phyloP scores from a whole-genome alignment of 1,140 invertebrate species.

The Sitophilus oryzae region DNA sequence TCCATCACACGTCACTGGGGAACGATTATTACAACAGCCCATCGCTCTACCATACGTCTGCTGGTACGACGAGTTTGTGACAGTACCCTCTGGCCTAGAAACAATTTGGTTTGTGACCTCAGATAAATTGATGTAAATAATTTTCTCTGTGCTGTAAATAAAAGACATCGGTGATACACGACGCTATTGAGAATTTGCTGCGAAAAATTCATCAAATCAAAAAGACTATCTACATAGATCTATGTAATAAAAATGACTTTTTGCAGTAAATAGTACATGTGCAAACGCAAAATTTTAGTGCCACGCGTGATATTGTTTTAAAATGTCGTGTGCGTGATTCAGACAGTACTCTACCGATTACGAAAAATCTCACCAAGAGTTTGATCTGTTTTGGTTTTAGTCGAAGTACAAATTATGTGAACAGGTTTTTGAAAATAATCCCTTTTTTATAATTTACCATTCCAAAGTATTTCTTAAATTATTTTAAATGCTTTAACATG shows the following conservation, averaged over 20 bases:
- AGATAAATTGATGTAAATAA: conserved; percentile 24
- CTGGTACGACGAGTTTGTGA: conserved; percentile 65
- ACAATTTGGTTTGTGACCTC: conserved; percentile 25
- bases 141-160: conserved; percentile 2
- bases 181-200: no score
- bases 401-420: no score
- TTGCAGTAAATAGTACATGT: no score
- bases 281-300: no score
- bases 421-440: background rate
- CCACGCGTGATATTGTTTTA: background rate
- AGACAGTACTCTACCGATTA: no score
- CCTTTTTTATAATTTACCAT: background rate
- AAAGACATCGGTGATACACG: no score
- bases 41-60: conserved; percentile 63
- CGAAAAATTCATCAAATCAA: no score
- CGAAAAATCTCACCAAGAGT: background rate
- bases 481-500: no score
- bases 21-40: conserved; percentile 76
- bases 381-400: background rate
- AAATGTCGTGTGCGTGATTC: background rate
- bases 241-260: no score
- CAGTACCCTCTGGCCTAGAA: conserved; percentile 66
- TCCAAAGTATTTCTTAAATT: background rate
- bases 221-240: no score
- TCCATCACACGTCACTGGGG: conserved; percentile 53